phyloP scores from a whole-genome alignment of 2,797 vertebrate species.

The Anomalospiza imberbis region DNA sequence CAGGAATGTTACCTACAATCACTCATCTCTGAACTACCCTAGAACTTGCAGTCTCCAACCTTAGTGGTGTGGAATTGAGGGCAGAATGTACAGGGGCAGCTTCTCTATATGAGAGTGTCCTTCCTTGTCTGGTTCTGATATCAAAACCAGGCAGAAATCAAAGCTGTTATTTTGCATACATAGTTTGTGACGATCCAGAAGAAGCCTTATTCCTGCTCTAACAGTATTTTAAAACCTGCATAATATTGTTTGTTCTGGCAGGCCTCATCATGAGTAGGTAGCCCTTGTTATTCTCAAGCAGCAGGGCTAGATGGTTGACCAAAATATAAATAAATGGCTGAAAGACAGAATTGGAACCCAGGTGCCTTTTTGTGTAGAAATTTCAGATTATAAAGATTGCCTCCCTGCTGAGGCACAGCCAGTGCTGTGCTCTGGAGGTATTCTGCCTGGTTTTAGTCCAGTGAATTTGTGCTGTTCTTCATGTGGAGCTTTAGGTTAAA shows the following conservation, averaged over 20 bases:
- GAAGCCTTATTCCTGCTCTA: background rate
- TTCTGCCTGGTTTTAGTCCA: background rate
- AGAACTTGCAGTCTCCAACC: background rate
- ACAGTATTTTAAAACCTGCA: background rate
- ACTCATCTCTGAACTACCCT: background rate
- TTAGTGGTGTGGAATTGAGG: background rate
- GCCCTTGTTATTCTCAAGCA: background rate
- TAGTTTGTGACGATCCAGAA: background rate
- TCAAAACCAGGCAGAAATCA: background rate
- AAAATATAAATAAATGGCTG: background rate
- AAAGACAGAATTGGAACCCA: background rate
- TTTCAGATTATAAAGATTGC: background rate
- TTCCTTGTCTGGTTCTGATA: background rate
- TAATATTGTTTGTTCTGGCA: background rate
- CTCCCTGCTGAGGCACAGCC: background rate
- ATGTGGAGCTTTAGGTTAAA: background rate
- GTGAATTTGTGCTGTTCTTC: background rate
- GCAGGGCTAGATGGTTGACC: background rate
- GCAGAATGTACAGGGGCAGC: background rate
- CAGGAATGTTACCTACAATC: background rate
- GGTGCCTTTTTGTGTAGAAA: background rate
- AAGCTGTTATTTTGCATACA: background rate
- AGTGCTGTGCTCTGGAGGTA: background rate
- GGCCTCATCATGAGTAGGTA: background rate
- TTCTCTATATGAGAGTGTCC: background rate